A percentile compares a stretch with the other conserved stretches of the same genome.
Conservation (phyloP, 1,140 invertebrate genomes). For the Meloidogyne hapla region DNA sequence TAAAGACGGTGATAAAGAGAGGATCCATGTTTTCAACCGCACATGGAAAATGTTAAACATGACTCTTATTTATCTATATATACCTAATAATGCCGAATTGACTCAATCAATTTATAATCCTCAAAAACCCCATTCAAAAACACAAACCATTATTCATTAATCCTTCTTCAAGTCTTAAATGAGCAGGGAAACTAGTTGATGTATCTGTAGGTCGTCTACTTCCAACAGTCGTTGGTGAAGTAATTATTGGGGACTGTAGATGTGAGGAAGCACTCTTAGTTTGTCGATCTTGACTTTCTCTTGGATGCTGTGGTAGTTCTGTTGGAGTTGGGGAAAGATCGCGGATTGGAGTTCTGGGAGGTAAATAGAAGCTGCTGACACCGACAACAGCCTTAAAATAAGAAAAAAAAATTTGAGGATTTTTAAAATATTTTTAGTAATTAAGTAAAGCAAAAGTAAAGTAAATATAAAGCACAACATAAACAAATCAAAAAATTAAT, state of each 20-base stretch:
- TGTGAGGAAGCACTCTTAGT: background rate
- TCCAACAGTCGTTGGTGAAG: background rate
- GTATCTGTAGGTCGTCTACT: background rate
- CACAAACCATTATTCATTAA: background rate
- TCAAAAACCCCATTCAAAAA: no score
- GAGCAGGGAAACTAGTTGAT: background rate
- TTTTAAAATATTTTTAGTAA: background rate
- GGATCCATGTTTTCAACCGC: no score
- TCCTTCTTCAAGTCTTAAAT: background rate
- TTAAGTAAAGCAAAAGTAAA: slow-evolving; percentile 7
- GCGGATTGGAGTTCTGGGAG: slow-evolving; percentile 2
- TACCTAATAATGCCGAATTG: no score
- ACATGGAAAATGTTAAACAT: no score
- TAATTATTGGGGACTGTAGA: background rate
- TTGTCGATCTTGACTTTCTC: background rate
- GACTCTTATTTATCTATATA: no score
- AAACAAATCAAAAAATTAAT: slow-evolving; percentile 1
- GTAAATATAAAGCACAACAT: slow-evolving; percentile 5
- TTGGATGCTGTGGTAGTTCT: background rate
- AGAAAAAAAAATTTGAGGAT: slow-evolving; percentile 10
- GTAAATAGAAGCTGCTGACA: slow-evolving; percentile 33
- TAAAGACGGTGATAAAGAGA: no score
- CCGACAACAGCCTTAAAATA: slow-evolving; percentile 29
- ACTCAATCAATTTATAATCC: no score
- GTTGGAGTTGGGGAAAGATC: background rate